These are phyloP conservation scores for Endotricha flammealis DNA, from an alignment of 2,888 invertebrate genomes.

Conservation along the genomic window DNA sequence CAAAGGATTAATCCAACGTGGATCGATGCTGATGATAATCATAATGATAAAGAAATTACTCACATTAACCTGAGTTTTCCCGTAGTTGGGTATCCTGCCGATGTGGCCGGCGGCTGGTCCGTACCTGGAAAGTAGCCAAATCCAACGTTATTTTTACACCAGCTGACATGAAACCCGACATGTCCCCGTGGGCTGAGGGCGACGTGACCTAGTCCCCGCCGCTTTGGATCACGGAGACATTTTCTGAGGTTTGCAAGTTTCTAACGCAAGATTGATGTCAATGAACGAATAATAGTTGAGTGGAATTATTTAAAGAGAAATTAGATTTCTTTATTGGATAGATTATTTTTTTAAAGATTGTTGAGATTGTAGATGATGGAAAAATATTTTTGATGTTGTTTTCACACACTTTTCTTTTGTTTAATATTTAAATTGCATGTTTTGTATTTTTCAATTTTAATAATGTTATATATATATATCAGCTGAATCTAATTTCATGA, in stretches of 20 bases:
- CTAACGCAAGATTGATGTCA: background rate
- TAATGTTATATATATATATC: no score
- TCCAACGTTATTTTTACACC: slow-evolving; percentile 59
- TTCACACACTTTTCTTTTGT: no score
- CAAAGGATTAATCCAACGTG: no score
- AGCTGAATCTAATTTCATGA: no score
- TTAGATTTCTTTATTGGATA: no score
- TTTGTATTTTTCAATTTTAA: no score
- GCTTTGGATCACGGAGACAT: background rate
- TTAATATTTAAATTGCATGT: no score
- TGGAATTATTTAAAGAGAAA: no score
- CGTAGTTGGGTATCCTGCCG: slow-evolving; percentile 71
- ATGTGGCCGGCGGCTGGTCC: slow-evolving; percentile 58
- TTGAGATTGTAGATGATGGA: no score
- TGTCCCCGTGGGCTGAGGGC: slow-evolving; percentile 19
- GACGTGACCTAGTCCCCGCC: slow-evolving; percentile 42
- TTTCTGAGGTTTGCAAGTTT: slow-evolving; percentile 16
- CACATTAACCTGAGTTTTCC: slow-evolving; percentile 69
- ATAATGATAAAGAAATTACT: slow-evolving; percentile 30
- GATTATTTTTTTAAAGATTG: no score
- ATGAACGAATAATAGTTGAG: background rate
- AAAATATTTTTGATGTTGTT: no score
- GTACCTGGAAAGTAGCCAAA: slow-evolving; percentile 70
- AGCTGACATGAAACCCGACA: slow-evolving; percentile 30
- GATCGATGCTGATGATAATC: no score